Evolutionary conservation across 2,797 vertebrate species (phyloP).

Genomic region (Acrocephalus scirpaceus): DNA sequence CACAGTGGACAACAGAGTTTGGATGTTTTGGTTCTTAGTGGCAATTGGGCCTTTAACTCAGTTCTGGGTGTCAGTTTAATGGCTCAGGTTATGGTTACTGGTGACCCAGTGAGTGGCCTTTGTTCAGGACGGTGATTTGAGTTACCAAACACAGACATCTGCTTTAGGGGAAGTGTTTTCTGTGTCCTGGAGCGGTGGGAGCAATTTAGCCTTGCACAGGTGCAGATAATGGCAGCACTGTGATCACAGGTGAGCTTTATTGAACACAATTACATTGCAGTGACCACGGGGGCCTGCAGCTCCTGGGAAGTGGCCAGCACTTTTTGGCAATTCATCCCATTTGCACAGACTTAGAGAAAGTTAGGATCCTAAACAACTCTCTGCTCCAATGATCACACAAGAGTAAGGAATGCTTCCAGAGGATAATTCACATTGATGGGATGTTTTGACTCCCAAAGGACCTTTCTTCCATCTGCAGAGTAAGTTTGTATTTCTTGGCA

Average conservation of each 20-base stretch:
- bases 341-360: rapidly evolving
- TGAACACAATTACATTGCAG: rapidly evolving
- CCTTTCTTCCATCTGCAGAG: background rate
- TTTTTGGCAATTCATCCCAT: background rate
- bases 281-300: background rate
- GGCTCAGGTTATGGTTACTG: rapidly evolving
- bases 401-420: background rate
- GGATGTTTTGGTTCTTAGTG: background rate
- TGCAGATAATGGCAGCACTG: rapidly evolving
- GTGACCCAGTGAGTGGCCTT: background rate
- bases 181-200: background rate
- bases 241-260: background rate
- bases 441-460: background rate
- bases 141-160: rapidly evolving
- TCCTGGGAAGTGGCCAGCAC: background rate
- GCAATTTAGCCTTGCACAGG: rapidly evolving
- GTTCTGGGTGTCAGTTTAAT: rapidly evolving
- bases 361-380: background rate
- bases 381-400: background rate
- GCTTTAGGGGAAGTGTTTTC: background rate
- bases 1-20: rapidly evolving
- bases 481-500: background rate
- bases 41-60: background rate
- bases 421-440: background rate
- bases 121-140: background rate